Evolutionary conservation across 2,113 vertebrate species (phyloP).

Genomic region (Gallinago paraguaiae): DNA sequence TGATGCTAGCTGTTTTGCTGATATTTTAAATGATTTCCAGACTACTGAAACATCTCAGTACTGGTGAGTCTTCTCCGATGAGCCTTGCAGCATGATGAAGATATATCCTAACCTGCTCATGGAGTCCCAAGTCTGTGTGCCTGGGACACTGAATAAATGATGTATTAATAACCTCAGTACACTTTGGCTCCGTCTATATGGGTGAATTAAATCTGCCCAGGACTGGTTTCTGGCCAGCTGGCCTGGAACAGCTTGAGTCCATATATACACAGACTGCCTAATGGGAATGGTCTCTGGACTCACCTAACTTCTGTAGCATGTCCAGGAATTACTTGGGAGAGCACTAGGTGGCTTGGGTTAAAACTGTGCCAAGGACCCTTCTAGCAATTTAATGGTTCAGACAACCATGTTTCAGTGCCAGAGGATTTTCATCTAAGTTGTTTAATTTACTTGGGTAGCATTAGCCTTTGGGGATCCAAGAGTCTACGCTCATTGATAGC

Average conservation of each 20-base stretch:
- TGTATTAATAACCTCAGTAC: not conserved
- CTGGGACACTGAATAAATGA: not conserved
- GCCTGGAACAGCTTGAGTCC: not conserved
- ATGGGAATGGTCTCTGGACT: not conserved
- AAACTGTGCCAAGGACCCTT: slow-evolving; percentile 40
- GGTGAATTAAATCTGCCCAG: not conserved
- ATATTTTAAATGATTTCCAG: not conserved
- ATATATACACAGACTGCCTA: not conserved
- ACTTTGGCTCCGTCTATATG: not conserved
- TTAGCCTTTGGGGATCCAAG: slow-evolving; percentile 34
- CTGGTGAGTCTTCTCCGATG: not conserved
- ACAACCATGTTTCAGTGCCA: slow-evolving; percentile 23
- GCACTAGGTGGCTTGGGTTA: not conserved
- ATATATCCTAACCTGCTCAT: not conserved
- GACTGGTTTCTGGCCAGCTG: not conserved
- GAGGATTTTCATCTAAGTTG: slow-evolving; percentile 21
- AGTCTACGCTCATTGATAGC: slow-evolving; percentile 36
- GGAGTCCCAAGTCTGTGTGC: not conserved
- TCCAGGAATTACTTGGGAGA: slow-evolving; percentile 21
- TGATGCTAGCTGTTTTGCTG: not conserved
- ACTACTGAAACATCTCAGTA: not conserved
- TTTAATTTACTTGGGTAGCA: slow-evolving; percentile 52
- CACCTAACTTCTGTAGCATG: not conserved
- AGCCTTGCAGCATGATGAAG: not conserved
- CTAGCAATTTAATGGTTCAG: slow-evolving; percentile 43